These are phyloP conservation scores for Lasioglossum vierecki DNA, from an alignment of 2,888 invertebrate species.

Conservation along the genomic window DNA sequence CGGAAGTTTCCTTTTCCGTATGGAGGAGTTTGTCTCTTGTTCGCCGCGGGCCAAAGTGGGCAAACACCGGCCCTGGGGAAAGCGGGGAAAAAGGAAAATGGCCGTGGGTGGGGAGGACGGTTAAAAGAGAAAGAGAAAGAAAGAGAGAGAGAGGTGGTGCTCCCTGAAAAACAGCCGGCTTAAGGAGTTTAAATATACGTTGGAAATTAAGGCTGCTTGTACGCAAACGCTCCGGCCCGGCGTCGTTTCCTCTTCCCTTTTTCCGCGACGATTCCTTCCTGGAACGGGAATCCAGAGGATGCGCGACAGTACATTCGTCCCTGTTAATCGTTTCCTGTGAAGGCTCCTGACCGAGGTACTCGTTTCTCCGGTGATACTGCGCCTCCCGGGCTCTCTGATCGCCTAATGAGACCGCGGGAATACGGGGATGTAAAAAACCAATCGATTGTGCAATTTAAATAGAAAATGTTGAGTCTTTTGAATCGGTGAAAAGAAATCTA, in stretches of 20 bases:
- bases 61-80: constrained; percentile 51
- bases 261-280: constrained; percentile 45
- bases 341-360: constrained; percentile 1
- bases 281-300: constrained; percentile 8
- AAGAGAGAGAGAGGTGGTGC: not conserved
- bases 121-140: not conserved
- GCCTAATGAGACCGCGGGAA: not conserved
- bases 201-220: constrained; percentile 74
- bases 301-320: constrained; percentile 42
- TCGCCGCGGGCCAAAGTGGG: constrained; percentile 59
- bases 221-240: constrained; percentile 50
- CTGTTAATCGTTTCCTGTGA: constrained; percentile 49
- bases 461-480: not conserved
- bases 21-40: constrained; percentile 64
- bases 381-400: not conserved
- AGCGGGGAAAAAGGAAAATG: constrained; percentile 36
- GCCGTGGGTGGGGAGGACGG: not conserved
- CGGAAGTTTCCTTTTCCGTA: constrained; percentile 69
- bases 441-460: not conserved
- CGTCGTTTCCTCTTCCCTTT: constrained; percentile 44
- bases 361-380: not conserved
- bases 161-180: constrained; percentile 68
- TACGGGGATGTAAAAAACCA: not conserved
- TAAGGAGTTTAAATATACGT: constrained; percentile 78
- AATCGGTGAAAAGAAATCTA: not conserved